phyloP scores from a whole-genome alignment of 2,797 vertebrate species.

The Champsocephalus gunnari region DNA sequence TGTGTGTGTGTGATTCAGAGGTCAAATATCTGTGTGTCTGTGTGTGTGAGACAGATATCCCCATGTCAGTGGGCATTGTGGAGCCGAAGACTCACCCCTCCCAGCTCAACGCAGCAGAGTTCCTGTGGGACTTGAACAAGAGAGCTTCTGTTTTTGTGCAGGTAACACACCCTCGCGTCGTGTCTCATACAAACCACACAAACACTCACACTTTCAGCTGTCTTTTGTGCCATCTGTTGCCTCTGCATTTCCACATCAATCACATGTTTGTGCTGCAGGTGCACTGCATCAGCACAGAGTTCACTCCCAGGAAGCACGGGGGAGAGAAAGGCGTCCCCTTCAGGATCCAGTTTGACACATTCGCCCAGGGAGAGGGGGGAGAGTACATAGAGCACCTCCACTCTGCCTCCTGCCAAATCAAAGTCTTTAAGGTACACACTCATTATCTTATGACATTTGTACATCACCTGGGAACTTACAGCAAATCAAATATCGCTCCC shows the following conservation, averaged over 20 bases:
- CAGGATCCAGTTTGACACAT: constrained; percentile 95
- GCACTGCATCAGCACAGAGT: constrained; percentile 98
- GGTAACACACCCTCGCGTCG: constrained; percentile 76
- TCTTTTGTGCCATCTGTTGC: constrained; percentile 28
- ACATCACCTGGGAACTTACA: background rate
- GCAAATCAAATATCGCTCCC: background rate
- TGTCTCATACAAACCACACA: background rate
- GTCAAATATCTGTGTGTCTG: constrained; percentile 40
- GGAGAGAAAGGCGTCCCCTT: constrained; percentile 98
- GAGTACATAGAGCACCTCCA: constrained; percentile 97
- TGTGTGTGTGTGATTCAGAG: constrained; percentile 24
- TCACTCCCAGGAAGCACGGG: constrained; percentile 96
- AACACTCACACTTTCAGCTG: background rate
- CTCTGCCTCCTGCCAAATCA: constrained; percentile 99
- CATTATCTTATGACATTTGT: background rate
- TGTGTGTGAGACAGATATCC: constrained; percentile 88
- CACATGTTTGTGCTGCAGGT: constrained; percentile 82
- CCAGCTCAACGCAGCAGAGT: constrained; percentile 96
- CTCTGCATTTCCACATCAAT: constrained; percentile 47
- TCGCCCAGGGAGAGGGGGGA: constrained; percentile 89
- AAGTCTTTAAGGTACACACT: constrained; percentile 94
- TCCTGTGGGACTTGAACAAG: constrained; percentile 96
- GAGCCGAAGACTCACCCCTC: constrained; percentile 95
- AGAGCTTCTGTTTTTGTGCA: constrained; percentile 97
- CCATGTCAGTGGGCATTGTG: constrained; percentile 96